Evolutionary conservation across 2,888 invertebrate genomes (phyloP), one percentile per base, ranked within the genome.

Genomic region (Heliconius aoede): DNA sequence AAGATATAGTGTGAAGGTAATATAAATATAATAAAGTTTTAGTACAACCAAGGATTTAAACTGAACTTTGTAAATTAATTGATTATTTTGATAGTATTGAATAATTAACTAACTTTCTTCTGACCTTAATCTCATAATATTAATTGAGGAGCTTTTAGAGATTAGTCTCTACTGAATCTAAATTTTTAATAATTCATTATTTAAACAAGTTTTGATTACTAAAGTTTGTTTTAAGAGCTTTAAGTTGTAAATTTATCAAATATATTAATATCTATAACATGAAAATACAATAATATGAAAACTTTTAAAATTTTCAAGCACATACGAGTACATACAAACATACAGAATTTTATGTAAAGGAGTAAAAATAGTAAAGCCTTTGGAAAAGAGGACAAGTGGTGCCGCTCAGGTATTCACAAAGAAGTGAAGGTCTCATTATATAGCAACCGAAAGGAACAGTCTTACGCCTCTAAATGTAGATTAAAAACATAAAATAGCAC

Each of bases 401-500:
- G 26, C 24, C n/a, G 24, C 26, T 72, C 26, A 21, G 21, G 60
- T 72, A 69, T 55, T n/a, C n/a, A 72, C 72, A 72, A 72, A 72
- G 72, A 61, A 61, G 40, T 72, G 72, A 72, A 72, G 36, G 72
- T 72, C 61, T 61, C 60, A 72, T 61, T 86, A 84, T 86, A 84
- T 82, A 83, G 84, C 79, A 82, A 83, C 84, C 80, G 83, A 83
- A 83, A 84, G 81, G 76, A 84, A 85, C 83, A 85, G 84, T 86
- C 86, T 86, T 83, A 87, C 83, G 84, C 86, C 89, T 87, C 87
- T 88, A 86, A 87, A 84, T 82, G 86, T 86, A 88, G 87, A 91
- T 91, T 91, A 90, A 90, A 91, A 88, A 88, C 89, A 87, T 89
- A 90, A 91, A 82, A 90, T 87, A 89, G 86, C 84, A 83, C 84